phyloP scores from a whole-genome alignment of 2,888 invertebrate species.

The Drosophila testacea region DNA sequence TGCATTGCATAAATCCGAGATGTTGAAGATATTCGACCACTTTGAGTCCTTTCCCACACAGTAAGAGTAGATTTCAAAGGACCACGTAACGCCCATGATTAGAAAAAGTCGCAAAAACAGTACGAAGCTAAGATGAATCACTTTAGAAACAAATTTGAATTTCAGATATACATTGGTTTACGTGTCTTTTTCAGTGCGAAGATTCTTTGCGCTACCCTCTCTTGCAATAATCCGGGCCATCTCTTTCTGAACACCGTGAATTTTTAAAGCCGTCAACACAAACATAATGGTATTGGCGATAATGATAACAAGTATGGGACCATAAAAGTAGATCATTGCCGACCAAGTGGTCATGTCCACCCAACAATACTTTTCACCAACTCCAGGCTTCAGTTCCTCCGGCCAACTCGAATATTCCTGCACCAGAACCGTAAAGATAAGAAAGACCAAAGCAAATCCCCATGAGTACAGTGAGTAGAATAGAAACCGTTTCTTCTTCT shows the following conservation, averaged over 20 bases:
- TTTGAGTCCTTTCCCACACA: constrained; percentile 86
- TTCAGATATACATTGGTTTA: constrained; percentile 42
- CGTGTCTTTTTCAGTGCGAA: constrained; percentile 84
- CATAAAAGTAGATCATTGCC: constrained; percentile 83
- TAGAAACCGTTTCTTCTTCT: constrained; percentile 83
- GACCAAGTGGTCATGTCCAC: constrained; percentile 85
- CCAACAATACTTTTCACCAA: constrained; percentile 87
- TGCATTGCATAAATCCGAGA: constrained; percentile 87
- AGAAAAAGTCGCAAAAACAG: constrained; percentile 92
- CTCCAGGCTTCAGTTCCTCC: constrained; percentile 85
- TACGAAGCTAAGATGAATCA: constrained; percentile 87
- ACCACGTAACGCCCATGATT: constrained; percentile 95
- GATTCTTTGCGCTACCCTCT: constrained; percentile 82
- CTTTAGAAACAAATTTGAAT: constrained; percentile 7
- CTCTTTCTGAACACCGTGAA: constrained; percentile 83
- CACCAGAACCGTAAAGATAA: constrained; percentile 77
- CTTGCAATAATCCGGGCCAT: constrained; percentile 83
- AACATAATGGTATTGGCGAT: constrained; percentile 83
- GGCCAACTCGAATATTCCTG: constrained; percentile 76
- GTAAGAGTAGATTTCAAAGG: constrained; percentile 91
- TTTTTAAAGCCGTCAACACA: constrained; percentile 83
- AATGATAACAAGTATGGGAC: constrained; percentile 82
- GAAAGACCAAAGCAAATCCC: constrained; percentile 79
- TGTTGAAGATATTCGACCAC: constrained; percentile 81
- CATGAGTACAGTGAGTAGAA: constrained; percentile 83